Evolutionary conservation across 2,113 vertebrate genomes (phyloP), one percentile per base, ranked within the genome.

Genomic region (Heterocephalus glaber): DNA sequence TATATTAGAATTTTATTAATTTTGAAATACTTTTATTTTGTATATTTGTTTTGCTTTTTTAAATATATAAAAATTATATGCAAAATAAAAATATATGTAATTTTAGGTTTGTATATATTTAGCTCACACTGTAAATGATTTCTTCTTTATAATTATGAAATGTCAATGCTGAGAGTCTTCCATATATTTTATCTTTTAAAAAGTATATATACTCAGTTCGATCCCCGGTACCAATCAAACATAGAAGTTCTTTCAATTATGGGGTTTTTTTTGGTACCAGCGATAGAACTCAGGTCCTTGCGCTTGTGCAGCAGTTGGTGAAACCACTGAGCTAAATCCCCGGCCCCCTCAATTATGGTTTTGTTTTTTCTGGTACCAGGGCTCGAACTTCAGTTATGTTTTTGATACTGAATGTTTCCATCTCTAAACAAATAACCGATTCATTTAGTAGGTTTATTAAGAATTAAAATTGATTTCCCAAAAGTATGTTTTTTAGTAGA

Each of bases 1-100:
- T 65, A 47, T 76, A 80, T 87, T 86, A 74, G 56, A 94, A 88
- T 92, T 83, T 33, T 79, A 24, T 38, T 89, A 9, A 72, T 88
- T 54, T 93, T 90, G 2, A 58, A 92, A 8, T n/a, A 90, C 56
- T 95, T 87, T 80, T 65, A 76, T 89, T 95, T 89, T 86, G 12
- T 68, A 63, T 72, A 38, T 68, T 81, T 89, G 6, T 87, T 91
- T 92, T 82, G 17, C 61, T 56, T 90, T 96, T 95, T 66, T 60
- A 80, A 58, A 83, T 83, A 87, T 35, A 22, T 56, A 84, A 85
- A 96, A 85, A 7, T 60, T 30, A 76, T 38, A 82, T 80, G 9
- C 44, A 83, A 65, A 68, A 93, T 66, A n/a, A 81, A 24, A 76
- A 76, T 86, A 68, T 30, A 58, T 19, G 8, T 90, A 80, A 20